Base-by-base conservation (phyloP, 2,797 vertebrate genomes). In the Erithacus rubecula region DNA sequence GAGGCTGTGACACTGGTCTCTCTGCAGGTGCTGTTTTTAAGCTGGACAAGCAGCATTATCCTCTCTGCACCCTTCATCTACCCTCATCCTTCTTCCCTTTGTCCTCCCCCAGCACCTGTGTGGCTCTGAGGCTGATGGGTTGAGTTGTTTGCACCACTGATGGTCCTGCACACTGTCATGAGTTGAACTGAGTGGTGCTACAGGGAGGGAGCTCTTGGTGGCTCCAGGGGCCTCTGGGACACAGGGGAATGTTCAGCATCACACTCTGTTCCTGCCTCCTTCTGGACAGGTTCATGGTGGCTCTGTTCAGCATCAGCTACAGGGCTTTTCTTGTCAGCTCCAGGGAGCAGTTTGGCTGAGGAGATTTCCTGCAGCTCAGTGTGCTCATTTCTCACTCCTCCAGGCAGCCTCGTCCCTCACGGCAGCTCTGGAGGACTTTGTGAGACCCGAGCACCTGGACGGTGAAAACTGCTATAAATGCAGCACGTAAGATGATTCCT, bases 401-500 rank as follows among this genome's bases (percentile, higher is more conserved):
- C 95, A 99, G 99, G 98, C 96, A 15, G 98, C 98, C 36, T 98
- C 98, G 47, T 98, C 98, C 83, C 98, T 99, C 85, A 98, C 97
- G 46, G 98, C 98, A 96, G 98, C 99, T 18, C 97, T 99, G 96
- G 98, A 99, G 92, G 98, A 98, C 91, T 99, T 99, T 96, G 99
- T 99, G 43, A 98, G 98, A 80, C 98, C 99, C 0, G 99, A 99
- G 76, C 98, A 99, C 65, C 98, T 99, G 53, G 99, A 99, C 58
- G 99, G 99, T 23, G 98, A 99, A 92, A 99, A 99, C 39, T 98
- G 98, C 6, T 99, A 99, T 97, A 99, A 98, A 95, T 99, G 99
- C 93, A 98, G 97, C 95, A 99, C 98, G 99, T 99, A 97, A 95
- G 98, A 55, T 12, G 24, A 29, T 72, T 34, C 11, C 23, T n/a